A percentile compares a stretch with the other conserved stretches of the same genome.
Conservation (phyloP, 2,888 invertebrate genomes). For the Plagodis dolabraria region DNA sequence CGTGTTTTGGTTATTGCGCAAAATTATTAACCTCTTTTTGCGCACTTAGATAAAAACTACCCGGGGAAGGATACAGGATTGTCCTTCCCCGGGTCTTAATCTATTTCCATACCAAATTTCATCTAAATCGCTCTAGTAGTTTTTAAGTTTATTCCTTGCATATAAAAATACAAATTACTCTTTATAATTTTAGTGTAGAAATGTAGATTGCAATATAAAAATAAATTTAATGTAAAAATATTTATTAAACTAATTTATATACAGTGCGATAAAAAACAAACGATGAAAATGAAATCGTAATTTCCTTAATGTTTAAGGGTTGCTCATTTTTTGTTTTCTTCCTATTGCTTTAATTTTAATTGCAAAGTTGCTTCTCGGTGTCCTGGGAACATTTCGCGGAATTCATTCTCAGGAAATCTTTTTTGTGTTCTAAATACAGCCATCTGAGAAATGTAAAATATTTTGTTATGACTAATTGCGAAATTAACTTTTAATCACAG, state of each 20-base stretch:
- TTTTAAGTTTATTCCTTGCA: no score
- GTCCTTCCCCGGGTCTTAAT: no score
- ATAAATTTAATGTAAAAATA: neutral
- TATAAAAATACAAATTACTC: no score
- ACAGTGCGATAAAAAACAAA: constrained; percentile 13
- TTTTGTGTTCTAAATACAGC: constrained; percentile 64
- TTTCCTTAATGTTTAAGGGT: constrained; percentile 5
- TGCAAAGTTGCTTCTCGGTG: constrained; percentile 30
- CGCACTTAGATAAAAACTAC: no score
- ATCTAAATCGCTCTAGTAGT: no score
- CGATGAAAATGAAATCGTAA: constrained; percentile 6
- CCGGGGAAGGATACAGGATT: no score
- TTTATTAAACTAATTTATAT: constrained; percentile 1
- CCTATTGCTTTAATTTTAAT: constrained; percentile 22
- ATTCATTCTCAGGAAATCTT: constrained; percentile 46
- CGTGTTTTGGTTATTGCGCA: no score
- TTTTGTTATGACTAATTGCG: neutral
- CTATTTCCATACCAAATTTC: no score
- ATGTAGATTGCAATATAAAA: no score
- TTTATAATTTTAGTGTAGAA: no score
- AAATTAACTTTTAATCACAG: no score
- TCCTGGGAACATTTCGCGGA: constrained; percentile 19
- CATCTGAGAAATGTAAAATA: constrained; percentile 51
- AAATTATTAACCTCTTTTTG: no score
- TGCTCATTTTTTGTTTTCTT: constrained; percentile 9